These are phyloP conservation scores for Turritopsis dohrnii DNA, from an alignment of 30 jellyfish, hydroid and myxozoan species.

Conservation along the genomic window DNA sequence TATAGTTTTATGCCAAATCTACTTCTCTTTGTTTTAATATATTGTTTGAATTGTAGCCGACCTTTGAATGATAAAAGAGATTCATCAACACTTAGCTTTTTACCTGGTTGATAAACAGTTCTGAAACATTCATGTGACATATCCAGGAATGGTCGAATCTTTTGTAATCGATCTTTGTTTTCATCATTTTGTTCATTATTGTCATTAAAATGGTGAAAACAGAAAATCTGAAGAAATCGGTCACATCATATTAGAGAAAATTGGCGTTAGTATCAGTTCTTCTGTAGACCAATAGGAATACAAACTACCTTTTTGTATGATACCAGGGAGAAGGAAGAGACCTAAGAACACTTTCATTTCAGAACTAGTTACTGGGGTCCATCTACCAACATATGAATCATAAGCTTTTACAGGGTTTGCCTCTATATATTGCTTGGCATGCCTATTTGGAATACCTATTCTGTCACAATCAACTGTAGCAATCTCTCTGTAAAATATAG, in stretches of 20 bases:
- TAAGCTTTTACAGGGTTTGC: background rate
- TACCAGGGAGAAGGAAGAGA: background rate
- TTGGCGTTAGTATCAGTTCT: background rate
- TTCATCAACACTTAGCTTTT: too few species aligned
- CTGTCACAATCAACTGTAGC: background rate
- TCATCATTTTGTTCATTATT: background rate
- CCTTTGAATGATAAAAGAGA: too few species aligned
- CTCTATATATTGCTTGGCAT: background rate
- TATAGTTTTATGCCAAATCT: too few species aligned
- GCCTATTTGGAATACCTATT: background rate
- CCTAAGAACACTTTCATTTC: background rate
- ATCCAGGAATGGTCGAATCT: too few species aligned
- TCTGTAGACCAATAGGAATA: background rate
- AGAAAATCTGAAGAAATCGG: background rate
- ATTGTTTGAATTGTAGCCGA: too few species aligned
- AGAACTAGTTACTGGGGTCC: background rate
- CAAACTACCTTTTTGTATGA: background rate
- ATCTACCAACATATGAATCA: background rate
- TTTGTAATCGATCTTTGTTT: too few species aligned
- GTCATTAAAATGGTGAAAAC: background rate
- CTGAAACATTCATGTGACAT: too few species aligned
- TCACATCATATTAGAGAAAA: conserved; percentile 1
- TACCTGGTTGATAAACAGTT: too few species aligned
- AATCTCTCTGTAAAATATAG: background rate
- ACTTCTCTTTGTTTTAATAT: too few species aligned